A percentile compares a stretch with the other conserved stretches of the same genome.
These are phyloP conservation scores for Anoplopoma fimbria DNA, from an alignment of 2,113 vertebrate genomes.

Conservation along the genomic window DNA sequence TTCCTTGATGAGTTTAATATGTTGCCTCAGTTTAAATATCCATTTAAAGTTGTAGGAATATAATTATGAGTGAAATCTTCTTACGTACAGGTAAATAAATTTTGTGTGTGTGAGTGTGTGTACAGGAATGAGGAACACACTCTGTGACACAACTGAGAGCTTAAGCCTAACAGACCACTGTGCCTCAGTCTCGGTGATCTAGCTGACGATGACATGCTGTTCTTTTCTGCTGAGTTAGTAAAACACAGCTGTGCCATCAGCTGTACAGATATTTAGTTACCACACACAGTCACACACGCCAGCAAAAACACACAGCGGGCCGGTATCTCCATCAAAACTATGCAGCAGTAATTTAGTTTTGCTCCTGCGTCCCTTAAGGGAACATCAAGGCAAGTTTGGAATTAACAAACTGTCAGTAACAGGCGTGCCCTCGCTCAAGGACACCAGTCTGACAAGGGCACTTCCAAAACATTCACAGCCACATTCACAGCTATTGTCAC, in stretches of 20 bases:
- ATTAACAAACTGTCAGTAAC: conserved; percentile 78
- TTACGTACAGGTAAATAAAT: too few relatives aligned
- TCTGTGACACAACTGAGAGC: background rate
- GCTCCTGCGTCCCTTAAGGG: conserved; percentile 68
- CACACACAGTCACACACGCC: conserved; percentile 26
- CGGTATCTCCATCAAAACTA: conserved; percentile 68
- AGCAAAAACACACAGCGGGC: conserved; percentile 39
- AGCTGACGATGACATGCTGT: background rate
- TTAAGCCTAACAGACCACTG: background rate
- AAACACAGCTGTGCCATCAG: conserved; percentile 46
- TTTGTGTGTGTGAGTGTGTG: background rate
- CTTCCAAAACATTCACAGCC: conserved; percentile 71
- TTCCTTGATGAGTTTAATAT: background rate
- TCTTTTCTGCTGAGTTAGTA: conserved; percentile 56
- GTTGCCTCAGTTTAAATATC: background rate
- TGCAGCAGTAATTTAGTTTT: conserved; percentile 72
- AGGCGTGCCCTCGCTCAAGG: conserved; percentile 76
- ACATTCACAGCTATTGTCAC: conserved; percentile 80
- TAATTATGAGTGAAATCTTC: background rate
- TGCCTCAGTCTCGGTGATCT: conserved; percentile 1
- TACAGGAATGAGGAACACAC: background rate
- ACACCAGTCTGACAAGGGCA: conserved; percentile 78
- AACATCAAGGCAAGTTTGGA: conserved; percentile 73
- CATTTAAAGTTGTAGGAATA: conserved; percentile 2
- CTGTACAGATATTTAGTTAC: conserved; percentile 33